A percentile compares a stretch with the other conserved stretches of the same genome.
phyloP scores from a whole-genome alignment of 2,797 vertebrate genomes.

The Scleropages formosus region DNA sequence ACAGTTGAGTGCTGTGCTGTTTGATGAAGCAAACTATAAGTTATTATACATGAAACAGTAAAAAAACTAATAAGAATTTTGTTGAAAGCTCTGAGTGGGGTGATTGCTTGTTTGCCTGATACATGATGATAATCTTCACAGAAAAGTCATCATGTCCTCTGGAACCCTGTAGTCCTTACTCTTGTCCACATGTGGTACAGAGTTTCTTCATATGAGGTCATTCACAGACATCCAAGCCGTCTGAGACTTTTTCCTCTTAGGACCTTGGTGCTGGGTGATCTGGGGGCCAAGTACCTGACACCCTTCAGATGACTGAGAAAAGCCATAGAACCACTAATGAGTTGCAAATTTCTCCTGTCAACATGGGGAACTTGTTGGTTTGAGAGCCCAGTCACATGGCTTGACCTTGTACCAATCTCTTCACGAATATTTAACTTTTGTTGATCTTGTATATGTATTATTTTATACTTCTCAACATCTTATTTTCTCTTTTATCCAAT shows the following conservation, averaged over 20 bases:
- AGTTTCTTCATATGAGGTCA: conserved; percentile 41
- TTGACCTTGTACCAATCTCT: conserved; percentile 66
- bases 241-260: conserved; percentile 27
- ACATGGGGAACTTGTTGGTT: conserved; percentile 68
- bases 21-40: no score
- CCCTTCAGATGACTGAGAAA: conserved; percentile 80
- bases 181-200: no score
- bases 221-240: conserved; percentile 39
- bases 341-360: conserved; percentile 92
- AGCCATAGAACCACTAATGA: conserved; percentile 84
- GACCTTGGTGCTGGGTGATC: conserved; percentile 68
- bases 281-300: conserved; percentile 83
- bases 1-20: no score
- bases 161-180: no score
- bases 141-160: neutral
- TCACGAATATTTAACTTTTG: conserved; percentile 26
- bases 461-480: neutral
- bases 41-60: no score
- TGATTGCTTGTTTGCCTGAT: neutral
- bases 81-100: no score
- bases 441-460: neutral
- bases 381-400: conserved; percentile 56
- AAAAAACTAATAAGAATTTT: no score
- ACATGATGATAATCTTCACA: neutral
- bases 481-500: neutral